Evolutionary conservation across 2,888 invertebrate species (phyloP).

Genomic region (Phania funesta): DNA sequence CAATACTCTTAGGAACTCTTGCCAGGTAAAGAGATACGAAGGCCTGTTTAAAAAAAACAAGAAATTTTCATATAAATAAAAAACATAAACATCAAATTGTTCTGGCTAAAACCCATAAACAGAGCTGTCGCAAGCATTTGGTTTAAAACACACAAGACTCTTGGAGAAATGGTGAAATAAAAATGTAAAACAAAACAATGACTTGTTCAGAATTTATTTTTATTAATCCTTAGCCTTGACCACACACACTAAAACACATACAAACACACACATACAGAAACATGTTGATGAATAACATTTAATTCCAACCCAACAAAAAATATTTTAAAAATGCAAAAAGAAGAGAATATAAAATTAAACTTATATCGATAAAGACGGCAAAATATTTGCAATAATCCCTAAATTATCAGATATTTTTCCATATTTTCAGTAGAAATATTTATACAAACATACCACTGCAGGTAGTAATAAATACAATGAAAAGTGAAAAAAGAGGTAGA

Average conservation of each 20-base stretch:
- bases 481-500: too few relatives aligned
- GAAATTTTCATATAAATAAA: constrained; percentile 19
- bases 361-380: constrained; percentile 47
- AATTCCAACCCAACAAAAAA: background rate
- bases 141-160: background rate
- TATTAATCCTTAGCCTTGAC: constrained; percentile 38
- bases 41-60: constrained; percentile 46
- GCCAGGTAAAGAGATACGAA: constrained; percentile 22
- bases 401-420: background rate
- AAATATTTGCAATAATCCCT: constrained; percentile 10
- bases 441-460: background rate
- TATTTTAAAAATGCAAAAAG: background rate
- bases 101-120: constrained; percentile 48
- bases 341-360: constrained; percentile 1
- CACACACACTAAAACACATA: constrained; percentile 33
- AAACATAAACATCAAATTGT: constrained; percentile 46
- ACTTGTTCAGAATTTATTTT: constrained; percentile 44
- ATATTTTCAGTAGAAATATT: background rate
- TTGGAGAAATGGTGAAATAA: background rate
- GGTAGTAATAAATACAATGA: too few relatives aligned
- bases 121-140: constrained; percentile 54
- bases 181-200: constrained; percentile 35
- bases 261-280: too few relatives aligned
- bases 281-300: background rate
- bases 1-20: constrained; percentile 13